These are phyloP conservation scores for Struthidea cinerea DNA, from an alignment of 2,113 vertebrate species.

Conservation along the genomic window DNA sequence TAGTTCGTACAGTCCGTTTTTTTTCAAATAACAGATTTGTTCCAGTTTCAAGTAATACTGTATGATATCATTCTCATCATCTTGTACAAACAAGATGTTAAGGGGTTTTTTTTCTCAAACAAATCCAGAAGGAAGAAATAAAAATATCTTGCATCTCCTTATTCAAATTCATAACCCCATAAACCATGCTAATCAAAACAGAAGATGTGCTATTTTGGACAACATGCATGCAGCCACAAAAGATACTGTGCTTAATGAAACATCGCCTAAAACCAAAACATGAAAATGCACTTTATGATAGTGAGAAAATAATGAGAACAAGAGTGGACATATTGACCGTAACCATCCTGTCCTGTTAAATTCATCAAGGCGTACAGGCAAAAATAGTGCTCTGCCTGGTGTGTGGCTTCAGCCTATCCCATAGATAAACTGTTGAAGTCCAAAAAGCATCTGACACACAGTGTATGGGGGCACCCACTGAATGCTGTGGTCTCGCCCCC, in stretches of 20 bases:
- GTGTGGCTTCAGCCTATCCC: neutral
- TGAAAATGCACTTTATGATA: neutral
- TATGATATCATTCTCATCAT: neutral
- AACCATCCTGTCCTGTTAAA: neutral
- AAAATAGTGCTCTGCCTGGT: neutral
- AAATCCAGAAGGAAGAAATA: slow-evolving; percentile 21
- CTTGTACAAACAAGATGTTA: neutral
- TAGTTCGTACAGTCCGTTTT: neutral
- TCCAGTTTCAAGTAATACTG: slow-evolving; percentile 9
- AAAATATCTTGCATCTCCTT: neutral
- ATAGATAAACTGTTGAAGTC: neutral
- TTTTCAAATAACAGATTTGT: slow-evolving; percentile 15
- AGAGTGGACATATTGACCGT: neutral
- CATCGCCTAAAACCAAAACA: neutral
- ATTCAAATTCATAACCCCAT: neutral
- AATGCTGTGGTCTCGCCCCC: neutral
- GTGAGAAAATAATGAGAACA: neutral
- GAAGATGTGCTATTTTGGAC: neutral
- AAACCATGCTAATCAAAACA: neutral
- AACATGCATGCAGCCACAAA: neutral
- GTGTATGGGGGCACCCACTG: too few relatives aligned
- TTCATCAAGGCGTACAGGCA: neutral
- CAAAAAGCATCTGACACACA: neutral
- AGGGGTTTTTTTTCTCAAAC: neutral
- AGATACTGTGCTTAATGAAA: neutral